Conservation (phyloP, 2,797 vertebrate species). For the Pantherophis alleghaniensis region DNA sequence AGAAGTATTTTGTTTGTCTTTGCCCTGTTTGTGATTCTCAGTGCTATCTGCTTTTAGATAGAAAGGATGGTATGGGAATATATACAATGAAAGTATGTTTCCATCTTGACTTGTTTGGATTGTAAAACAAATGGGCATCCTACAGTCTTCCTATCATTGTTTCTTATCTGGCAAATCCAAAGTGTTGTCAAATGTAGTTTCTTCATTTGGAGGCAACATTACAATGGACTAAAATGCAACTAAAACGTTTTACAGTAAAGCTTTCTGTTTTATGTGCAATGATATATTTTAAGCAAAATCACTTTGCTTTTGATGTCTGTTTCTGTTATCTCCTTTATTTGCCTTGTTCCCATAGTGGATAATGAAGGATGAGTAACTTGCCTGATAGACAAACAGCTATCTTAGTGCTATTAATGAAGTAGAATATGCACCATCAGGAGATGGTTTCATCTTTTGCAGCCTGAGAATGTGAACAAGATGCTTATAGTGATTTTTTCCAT, state of each 20-base stretch:
- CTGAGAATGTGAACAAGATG: not conserved
- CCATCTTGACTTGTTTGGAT: not conserved
- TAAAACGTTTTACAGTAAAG: not conserved
- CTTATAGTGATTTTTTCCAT: not conserved
- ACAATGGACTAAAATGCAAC: not conserved
- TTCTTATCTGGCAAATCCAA: not conserved
- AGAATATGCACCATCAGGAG: not conserved
- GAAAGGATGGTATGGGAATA: not conserved
- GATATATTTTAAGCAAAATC: not conserved
- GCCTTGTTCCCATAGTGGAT: not conserved
- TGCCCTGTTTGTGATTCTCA: conserved; percentile 1
- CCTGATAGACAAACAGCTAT: not conserved
- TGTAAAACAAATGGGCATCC: not conserved
- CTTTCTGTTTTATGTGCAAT: conserved; percentile 23
- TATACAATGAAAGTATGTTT: not conserved
- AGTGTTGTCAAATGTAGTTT: not conserved
- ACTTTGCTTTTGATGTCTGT: not conserved
- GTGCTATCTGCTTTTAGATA: conserved; percentile 14
- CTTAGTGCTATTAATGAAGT: not conserved
- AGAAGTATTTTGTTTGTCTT: not conserved
- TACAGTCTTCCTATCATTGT: not conserved
- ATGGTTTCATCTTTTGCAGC: not conserved
- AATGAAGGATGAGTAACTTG: not conserved
- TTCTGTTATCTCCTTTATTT: conserved; percentile 18
- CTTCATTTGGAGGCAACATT: not conserved